Evolutionary conservation across 2,113 vertebrate genomes (phyloP).

Genomic region (Pao palembangensis): DNA sequence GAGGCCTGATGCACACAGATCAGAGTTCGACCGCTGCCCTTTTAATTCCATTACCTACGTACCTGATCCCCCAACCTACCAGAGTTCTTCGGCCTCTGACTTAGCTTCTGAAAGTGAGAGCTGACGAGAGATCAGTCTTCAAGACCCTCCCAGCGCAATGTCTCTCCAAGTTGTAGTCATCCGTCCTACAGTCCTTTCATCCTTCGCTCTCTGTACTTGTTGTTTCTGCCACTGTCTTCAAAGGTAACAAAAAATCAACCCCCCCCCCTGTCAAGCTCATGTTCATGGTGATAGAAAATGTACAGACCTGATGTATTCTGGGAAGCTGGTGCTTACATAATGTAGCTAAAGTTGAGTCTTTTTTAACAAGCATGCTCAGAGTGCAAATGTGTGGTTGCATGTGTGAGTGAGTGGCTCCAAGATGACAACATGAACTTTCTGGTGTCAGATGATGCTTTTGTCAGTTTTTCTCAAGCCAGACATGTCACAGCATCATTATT

Average conservation of each 20-base stretch:
- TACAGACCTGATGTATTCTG: slow-evolving; percentile 54
- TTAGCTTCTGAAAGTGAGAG: slow-evolving; percentile 79
- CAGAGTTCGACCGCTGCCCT: slow-evolving; percentile 63
- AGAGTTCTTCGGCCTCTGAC: slow-evolving; percentile 74
- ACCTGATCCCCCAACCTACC: slow-evolving; percentile 71
- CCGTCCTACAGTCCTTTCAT: slow-evolving; percentile 74
- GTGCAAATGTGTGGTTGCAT: slow-evolving; percentile 28
- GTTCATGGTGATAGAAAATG: slow-evolving; percentile 70
- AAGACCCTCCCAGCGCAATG: slow-evolving; percentile 76
- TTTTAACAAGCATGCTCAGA: slow-evolving; percentile 59
- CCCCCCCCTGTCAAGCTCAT: slow-evolving; percentile 64
- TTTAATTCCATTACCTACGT: slow-evolving; percentile 64
- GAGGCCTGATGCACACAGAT: slow-evolving; percentile 73
- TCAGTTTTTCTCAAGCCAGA: slow-evolving; percentile 14
- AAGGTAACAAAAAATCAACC: slow-evolving; percentile 77
- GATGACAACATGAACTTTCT: slow-evolving; percentile 11
- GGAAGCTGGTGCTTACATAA: slow-evolving; percentile 17
- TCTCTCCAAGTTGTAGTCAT: slow-evolving; percentile 79
- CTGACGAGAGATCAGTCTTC: slow-evolving; percentile 82
- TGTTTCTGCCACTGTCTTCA: slow-evolving; percentile 80
- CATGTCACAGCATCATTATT: slow-evolving; percentile 19
- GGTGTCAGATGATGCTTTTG: slow-evolving; percentile 9
- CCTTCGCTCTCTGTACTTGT: slow-evolving; percentile 81
- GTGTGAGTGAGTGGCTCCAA: slow-evolving; percentile 20
- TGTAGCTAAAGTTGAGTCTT: slow-evolving; percentile 49